Base-by-base conservation (phyloP, 2,888 invertebrate genomes). In the Aphidoletes aphidimyza region DNA sequence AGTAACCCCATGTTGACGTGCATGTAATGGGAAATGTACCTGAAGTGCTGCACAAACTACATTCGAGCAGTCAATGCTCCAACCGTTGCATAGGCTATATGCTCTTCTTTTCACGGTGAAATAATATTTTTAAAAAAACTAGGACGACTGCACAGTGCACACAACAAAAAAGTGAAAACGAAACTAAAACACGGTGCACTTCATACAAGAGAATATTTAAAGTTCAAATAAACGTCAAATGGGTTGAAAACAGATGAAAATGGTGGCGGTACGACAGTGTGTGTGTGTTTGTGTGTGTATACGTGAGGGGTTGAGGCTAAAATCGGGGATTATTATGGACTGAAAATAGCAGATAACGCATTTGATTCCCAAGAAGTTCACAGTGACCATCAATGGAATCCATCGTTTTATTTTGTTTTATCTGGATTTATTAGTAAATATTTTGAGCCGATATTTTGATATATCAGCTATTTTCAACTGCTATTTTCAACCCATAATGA, bases 1-100 rank as follows among this genome's bases (percentile, higher is more conserved):
- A 69, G 69, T 69, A 69, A 69, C 69, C 69, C 69, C 69, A 69
- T 69, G 69, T 34, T 69, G 69, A 69, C 69, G 69, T 69, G 69
- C 14, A 69, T 69, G 69, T 30, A 69, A 69, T 69, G 30, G n/a
- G 69, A 30, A 69, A 69, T 69, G 69, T 30, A 69, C 69, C 69
- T 69, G 34, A 69, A 69, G 30, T 30, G 69, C 69, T 30, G 14
- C 34, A 14, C 30, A 30, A n/a, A 69, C 34, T 34, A 30, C 69
- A 69, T 69, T 69, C 34, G 30, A 30, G 30, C 30, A 30, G n/a
- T 42, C 42, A 9, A 14, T 14, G 6, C 14, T 42, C 42, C 42
- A 42, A n/a, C n/a, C n/a, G n/a, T n/a, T n/a, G n/a, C 54, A 47
- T 47, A 17, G 17, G 3, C 22, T n/a, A n/a, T 22, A 54, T 22